phyloP scores from a whole-genome alignment of 2,888 invertebrate species.

The Catonia carolina region DNA sequence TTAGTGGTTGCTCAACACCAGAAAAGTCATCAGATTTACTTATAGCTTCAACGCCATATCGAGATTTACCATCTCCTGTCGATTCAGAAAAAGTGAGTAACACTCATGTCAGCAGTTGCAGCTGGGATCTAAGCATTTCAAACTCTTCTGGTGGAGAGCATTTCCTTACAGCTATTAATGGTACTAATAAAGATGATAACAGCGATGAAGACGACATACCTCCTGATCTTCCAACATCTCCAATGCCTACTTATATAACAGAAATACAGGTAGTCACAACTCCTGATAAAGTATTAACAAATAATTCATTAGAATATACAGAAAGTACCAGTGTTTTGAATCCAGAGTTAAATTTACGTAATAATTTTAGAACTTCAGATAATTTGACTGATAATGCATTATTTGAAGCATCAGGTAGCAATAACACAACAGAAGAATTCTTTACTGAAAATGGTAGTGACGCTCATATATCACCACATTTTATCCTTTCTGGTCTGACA shows the following conservation, averaged over 20 bases:
- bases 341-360: constrained; percentile 9
- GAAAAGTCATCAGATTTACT: constrained; percentile 25
- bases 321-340: constrained; percentile 2
- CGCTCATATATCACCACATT: background rate
- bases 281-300: constrained; percentile 12
- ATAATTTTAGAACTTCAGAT: constrained; percentile 1
- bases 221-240: constrained; percentile 43
- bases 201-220: constrained; percentile 36
- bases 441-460: constrained; percentile 11
- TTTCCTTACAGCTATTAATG: constrained; percentile 27
- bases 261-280: constrained; percentile 60
- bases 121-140: constrained; percentile 29
- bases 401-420: constrained; percentile 17
- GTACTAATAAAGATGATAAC: constrained; percentile 37
- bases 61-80: constrained; percentile 18
- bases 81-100: constrained; percentile 25
- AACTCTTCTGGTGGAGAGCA: constrained; percentile 15
- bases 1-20: constrained; percentile 32
- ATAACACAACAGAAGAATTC: constrained; percentile 12
- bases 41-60: constrained; percentile 32
- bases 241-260: constrained; percentile 53
- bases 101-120: constrained; percentile 29
- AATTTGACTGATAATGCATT: constrained; percentile 6
- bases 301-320: constrained; percentile 14
- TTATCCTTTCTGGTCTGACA: background rate